Evolutionary conservation across 2,797 vertebrate genomes (phyloP), one percentile per base, ranked within the genome.

Genomic region (Myripristis murdjan): DNA sequence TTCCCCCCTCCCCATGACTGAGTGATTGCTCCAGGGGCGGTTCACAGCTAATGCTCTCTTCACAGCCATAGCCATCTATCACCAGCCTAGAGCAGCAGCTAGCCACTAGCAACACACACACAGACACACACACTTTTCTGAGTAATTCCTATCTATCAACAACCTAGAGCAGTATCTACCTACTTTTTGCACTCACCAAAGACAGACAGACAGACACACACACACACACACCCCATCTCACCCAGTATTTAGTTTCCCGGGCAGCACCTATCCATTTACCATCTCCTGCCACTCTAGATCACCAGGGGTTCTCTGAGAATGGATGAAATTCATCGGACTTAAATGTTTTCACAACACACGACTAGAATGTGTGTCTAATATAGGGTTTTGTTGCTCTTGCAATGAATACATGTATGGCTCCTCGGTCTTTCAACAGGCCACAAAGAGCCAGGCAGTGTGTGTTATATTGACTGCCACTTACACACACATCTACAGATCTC

Each of bases 321-420:
- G 73, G 71, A 72, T 69, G 78, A 83, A 70, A 84, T 86, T 75
- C 78, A 75, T 85, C 85, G 75, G 68, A 73, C 80, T 70, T 73
- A 46, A 84, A 79, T 92, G 86, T 92, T 91, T 89, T 89, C 85
- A 91, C 84, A 92, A 89, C 84, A 87, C 74, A 66, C 74, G 22
- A 18, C 37, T 18, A 51, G 81, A 88, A 83, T 90, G 88, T 86
- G 87, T 86, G 79, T 73, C 57, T 76, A 82, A 89, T 90, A 89
- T 88, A 69, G 71, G 63, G 87, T 88, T 91, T 47, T 93, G 89
- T 92, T 91, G 89, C 73, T 72, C 81, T 92, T 91, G 92, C 74
- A 90, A 90, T 71, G 57, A 90, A 91, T 89, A 84, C 64, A 62
- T 0, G 48, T 46, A 35, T 9, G 48, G 66, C 55, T 75, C 15